Evolutionary conservation across 2,888 invertebrate species (phyloP).

Genomic region (Augochlorella aurata): DNA sequence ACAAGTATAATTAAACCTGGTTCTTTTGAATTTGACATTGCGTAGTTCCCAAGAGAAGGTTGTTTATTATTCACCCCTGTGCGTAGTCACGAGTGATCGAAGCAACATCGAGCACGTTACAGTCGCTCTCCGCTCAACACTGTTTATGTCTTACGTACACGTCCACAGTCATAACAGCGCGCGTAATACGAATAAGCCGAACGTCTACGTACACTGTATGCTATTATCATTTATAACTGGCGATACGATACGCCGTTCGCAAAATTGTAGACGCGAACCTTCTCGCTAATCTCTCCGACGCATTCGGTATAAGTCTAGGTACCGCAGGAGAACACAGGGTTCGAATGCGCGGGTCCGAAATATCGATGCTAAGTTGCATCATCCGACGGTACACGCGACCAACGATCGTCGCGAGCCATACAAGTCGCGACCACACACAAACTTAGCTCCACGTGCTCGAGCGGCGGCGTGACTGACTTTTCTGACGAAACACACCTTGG

Average conservation of each 20-base stretch:
- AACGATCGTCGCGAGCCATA: constrained; percentile 58
- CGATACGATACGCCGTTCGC: too few relatives aligned
- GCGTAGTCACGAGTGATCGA: background rate
- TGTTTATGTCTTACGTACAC: background rate
- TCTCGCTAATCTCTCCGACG: background rate
- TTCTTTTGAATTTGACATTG: background rate
- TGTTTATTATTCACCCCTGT: background rate
- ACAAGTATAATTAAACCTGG: background rate
- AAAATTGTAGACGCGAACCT: background rate
- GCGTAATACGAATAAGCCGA: background rate
- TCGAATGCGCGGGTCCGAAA: constrained; percentile 48
- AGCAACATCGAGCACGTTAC: background rate
- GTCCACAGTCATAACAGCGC: background rate
- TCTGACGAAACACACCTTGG: constrained; percentile 46
- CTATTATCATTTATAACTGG: too few relatives aligned
- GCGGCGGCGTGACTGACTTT: constrained; percentile 20
- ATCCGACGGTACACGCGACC: constrained; percentile 50
- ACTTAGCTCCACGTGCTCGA: constrained; percentile 60
- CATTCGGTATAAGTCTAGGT: background rate
- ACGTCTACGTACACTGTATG: background rate
- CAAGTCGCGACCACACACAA: constrained; percentile 60
- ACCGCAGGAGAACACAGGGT: background rate
- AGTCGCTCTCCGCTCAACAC: background rate
- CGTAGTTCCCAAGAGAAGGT: background rate
- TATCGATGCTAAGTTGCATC: constrained; percentile 63